Evolutionary conservation across 2,888 invertebrate genomes (phyloP).

Genomic region (Pachycephus smyrnensis): DNA sequence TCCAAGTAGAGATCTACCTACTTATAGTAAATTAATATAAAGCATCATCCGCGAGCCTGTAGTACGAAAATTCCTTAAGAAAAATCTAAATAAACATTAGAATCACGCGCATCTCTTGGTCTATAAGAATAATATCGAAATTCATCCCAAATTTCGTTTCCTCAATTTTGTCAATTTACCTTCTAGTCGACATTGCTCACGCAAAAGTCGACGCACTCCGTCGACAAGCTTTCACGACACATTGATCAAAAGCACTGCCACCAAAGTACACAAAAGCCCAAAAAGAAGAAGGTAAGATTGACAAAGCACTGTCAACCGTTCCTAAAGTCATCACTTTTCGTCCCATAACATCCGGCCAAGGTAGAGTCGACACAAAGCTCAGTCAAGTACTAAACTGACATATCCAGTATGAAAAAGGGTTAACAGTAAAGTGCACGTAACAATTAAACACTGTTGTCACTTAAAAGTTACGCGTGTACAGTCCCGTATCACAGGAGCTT

Average conservation of each 20-base stretch:
- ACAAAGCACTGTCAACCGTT: background rate
- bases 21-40: too few species aligned
- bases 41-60: too few species aligned
- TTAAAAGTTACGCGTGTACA: background rate
- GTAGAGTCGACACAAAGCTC: background rate
- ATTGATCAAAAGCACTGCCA: background rate
- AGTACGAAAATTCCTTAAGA: too few species aligned
- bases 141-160: background rate
- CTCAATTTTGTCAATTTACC: slow-evolving; percentile 34
- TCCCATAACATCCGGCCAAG: background rate
- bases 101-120: too few species aligned
- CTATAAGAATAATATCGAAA: too few species aligned
- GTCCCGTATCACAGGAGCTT: background rate
- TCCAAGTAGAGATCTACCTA: background rate
- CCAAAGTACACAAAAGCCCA: background rate
- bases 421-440: background rate
- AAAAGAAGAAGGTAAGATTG: background rate
- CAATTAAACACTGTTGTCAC: background rate
- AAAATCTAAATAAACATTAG: too few species aligned
- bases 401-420: background rate
- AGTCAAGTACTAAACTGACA: background rate
- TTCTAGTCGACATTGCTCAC: slow-evolving; percentile 37
- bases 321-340: background rate
- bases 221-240: background rate
- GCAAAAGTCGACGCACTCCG: slow-evolving; percentile 10